Conservation (phyloP, 2,888 invertebrate genomes). For the Cerastoderma edule region DNA sequence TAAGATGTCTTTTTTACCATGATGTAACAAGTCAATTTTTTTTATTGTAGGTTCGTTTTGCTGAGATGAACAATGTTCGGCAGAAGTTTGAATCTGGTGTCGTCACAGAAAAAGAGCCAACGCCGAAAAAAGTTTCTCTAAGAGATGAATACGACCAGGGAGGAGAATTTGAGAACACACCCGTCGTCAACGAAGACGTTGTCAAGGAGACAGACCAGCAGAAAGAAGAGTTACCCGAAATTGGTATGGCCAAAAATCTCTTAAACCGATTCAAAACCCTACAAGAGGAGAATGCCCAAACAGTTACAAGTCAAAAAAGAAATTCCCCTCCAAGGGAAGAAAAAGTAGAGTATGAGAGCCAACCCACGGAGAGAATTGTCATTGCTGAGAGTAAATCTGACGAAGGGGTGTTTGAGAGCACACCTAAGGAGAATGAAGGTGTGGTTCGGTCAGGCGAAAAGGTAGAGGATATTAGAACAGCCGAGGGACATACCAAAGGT, state of each 20-base stretch:
- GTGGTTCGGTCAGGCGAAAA: constrained; percentile 68
- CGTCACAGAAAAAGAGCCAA: constrained; percentile 25
- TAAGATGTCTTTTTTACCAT: background rate
- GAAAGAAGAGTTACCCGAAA: constrained; percentile 66
- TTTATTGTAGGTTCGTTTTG: constrained; percentile 63
- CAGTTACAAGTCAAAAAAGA: constrained; percentile 51
- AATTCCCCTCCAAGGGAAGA: constrained; percentile 66
- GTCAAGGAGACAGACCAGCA: constrained; percentile 59
- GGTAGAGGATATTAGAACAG: constrained; percentile 79
- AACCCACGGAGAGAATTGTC: constrained; percentile 63
- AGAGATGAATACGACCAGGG: constrained; percentile 66
- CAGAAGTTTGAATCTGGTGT: constrained; percentile 67
- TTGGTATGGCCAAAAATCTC: constrained; percentile 66
- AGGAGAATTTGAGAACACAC: constrained; percentile 77
- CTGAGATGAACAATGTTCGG: constrained; percentile 67
- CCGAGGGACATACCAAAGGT: constrained; percentile 90
- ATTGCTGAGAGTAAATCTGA: constrained; percentile 69
- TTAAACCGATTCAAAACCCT: constrained; percentile 62
- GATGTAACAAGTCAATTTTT: background rate
- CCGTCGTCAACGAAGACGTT: constrained; percentile 65
- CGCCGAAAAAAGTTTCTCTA: constrained; percentile 48
- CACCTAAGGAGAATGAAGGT: constrained; percentile 66
- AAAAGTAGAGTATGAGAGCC: constrained; percentile 69
- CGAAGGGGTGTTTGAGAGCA: constrained; percentile 75
- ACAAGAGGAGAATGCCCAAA: constrained; percentile 49